phyloP scores from a whole-genome alignment of 2,888 invertebrate species.

The Zygothrica quintamaculata region DNA sequence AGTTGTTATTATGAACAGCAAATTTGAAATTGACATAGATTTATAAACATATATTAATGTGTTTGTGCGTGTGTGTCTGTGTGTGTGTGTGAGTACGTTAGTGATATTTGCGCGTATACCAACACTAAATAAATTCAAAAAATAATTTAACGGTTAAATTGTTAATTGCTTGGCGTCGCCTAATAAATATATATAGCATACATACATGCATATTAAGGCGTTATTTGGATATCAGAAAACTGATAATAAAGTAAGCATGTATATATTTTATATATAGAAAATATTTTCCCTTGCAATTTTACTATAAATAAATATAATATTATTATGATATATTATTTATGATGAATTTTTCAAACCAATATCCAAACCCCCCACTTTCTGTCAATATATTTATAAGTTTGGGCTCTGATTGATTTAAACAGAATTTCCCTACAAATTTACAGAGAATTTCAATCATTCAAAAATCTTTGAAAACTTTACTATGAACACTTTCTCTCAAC shows the following conservation, averaged over 20 bases:
- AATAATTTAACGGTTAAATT: conserved; percentile 36
- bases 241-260: conserved; percentile 34
- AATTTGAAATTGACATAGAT: conserved; percentile 30
- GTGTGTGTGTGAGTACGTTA: conserved; percentile 15
- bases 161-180: conserved; percentile 3
- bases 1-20: conserved; percentile 35
- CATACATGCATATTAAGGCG: conserved; percentile 48
- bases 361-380: no score
- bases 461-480: conserved; percentile 22
- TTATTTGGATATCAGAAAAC: conserved; percentile 41
- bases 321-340: no score
- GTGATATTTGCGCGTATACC: conserved; percentile 11
- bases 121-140: conserved; percentile 36
- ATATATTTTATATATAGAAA: not conserved
- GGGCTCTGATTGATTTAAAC: not conserved
- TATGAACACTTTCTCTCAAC: no score
- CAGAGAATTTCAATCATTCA: not conserved
- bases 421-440: no score
- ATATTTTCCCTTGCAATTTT: no score
- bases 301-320: no score
- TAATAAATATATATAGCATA: conserved; percentile 31
- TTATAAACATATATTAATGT: conserved; percentile 3
- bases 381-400: not conserved
- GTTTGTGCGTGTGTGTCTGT: conserved; percentile 23
- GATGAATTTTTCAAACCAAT: no score